Evolutionary conservation across 1,140 invertebrate genomes (phyloP).

Genomic region (Zaprionus ghesquierei): DNA sequence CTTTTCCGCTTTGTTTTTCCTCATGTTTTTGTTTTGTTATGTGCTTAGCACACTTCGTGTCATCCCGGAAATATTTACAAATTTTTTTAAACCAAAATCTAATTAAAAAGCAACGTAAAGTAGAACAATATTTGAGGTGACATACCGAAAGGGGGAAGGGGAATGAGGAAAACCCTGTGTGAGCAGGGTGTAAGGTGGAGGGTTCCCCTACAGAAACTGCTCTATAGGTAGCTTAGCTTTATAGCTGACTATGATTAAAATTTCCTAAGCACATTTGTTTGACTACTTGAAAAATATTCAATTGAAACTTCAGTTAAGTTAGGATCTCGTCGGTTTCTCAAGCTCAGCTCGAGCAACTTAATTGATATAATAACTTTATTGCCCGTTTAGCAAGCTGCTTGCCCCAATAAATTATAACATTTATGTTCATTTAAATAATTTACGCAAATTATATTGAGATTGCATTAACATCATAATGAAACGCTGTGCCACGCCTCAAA

Average conservation of each 20-base stretch:
- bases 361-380: neutral
- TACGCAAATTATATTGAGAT: neutral
- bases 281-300: neutral
- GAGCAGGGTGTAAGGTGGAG: too few relatives aligned
- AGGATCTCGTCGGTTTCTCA: neutral
- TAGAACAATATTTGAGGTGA: neutral
- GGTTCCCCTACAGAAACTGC: too few relatives aligned
- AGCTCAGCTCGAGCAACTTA: neutral
- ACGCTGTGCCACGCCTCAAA: slow-evolving; percentile 55
- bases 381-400: neutral
- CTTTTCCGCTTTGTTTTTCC: slow-evolving; percentile 20
- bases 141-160: neutral
- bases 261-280: neutral
- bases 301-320: neutral
- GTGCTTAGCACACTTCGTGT: slow-evolving; percentile 13
- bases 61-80: neutral
- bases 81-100: slow-evolving; percentile 61
- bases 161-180: neutral
- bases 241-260: neutral
- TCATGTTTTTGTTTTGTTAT: neutral
- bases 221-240: neutral
- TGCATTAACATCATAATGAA: neutral
- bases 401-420: neutral
- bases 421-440: neutral
- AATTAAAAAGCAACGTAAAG: slow-evolving; percentile 51